Base-by-base conservation (phyloP, 1,140 invertebrate species). In the Diabrotica undecimpunctata region DNA sequence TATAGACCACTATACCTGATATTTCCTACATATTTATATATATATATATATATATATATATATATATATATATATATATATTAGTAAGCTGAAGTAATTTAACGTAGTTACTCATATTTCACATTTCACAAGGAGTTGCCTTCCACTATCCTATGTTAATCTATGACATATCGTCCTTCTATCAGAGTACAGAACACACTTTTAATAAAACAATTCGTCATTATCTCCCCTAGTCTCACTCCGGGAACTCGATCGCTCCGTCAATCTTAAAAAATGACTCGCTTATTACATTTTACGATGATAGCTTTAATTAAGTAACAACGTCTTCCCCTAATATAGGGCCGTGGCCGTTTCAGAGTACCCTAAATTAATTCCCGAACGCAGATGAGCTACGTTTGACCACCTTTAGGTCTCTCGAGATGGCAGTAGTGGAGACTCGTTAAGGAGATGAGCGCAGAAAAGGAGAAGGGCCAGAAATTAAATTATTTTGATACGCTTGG, bases 401-500 rank as follows among this genome's bases (percentile, higher is more conserved):
- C 54, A 55, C 54, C 54, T 14, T 35, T 14, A 46, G 52, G 51
- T 58, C 57, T 57, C 39, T 36, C 41, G 64, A 57, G 59, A 51
- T 37, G 14, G 46, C 58, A 46, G 41, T 46, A 46, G 8, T n/a
- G 8, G 8, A 56, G 8, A 56, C 59, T 66, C 64, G 54, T 66
- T 66, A 66, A 54, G 63, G 63, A 59, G 54, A 53, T 10, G n/a
- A 46, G n/a, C 41, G n/a, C n/a, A 8, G 41, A 46, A 46, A 10
- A 46, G n/a, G 54, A 54, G 56, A 54, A 64, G 56, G 57, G 64
- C 51, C 46, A 54, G 57, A 66, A 66, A 66, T 66, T 66, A 66
- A 61, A 66, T 66, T 66, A 65, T 61, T 65, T 57, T 61, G 60
- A 61, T 61, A 61, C 64, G 64, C 61, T 66, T 61, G 57, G 41